Evolutionary conservation across 2,888 invertebrate species (phyloP), one percentile per base, ranked within the genome.

Genomic region (Zygothrica quintamaculata): DNA sequence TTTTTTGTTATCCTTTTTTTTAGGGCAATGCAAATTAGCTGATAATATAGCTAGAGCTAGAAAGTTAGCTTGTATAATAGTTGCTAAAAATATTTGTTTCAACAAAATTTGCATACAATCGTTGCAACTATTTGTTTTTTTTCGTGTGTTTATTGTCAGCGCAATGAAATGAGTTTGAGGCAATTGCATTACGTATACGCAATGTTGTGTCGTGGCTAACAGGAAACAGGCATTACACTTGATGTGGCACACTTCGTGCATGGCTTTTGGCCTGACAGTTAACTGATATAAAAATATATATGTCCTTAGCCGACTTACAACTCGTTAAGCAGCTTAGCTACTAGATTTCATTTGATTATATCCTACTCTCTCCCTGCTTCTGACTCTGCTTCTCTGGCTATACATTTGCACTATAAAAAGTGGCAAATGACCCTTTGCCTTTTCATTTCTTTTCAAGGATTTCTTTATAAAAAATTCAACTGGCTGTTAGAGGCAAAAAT

Each of bases 11-110:
- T n/a, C 44, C 33, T 40, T 34, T 64, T 52, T 58, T 62, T 50
- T 61, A 47, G 36, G 51, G 37, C 51, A 60, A 80, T 79, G 84
- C 60, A 79, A 79, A 79, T 79, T 53, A 71, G 81, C 66, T 46
- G 33, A 9, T 61, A 69, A 56, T 60, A 46, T 44, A 6, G 13
- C 1, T 15, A 29, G n/a, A n/a, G 34, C 34, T 42, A 7, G 13
- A 43, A 51, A 65, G 1, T 22, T 26, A 36, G 37, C n/a, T n/a
- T n/a, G n/a, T n/a, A n/a, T n/a, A n/a, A n/a, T n/a, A n/a, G n/a
- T n/a, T n/a, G n/a, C 60, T 60, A 55, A 29, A 74, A 69, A 48
- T 66, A 61, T 48, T 60, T 72, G 60, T 55, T 53, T 53, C 36
- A 40, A 33, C 44, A 11, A 44, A n/a, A 60, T 72, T 72, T 59